Conservation (phyloP, 53 echinoderm and acorn worm species). For the Temnopleurus reevesii region DNA sequence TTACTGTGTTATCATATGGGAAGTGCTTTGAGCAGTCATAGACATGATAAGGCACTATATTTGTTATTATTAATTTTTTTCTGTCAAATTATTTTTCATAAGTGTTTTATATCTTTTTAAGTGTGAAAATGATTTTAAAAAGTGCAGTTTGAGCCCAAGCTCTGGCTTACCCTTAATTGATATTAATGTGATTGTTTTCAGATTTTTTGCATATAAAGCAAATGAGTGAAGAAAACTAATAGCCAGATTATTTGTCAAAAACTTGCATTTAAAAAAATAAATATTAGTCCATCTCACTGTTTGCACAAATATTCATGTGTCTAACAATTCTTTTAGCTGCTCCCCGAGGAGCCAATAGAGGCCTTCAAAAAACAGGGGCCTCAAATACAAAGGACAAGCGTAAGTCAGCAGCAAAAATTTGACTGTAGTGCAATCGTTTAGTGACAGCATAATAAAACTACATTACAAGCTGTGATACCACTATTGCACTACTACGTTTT, state of each 20-base stretch:
- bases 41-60: too few relatives aligned
- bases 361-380: slow-evolving; percentile 51
- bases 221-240: background rate
- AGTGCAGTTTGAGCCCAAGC: too few relatives aligned
- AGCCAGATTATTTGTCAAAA: background rate
- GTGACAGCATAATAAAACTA: background rate
- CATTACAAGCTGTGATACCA: background rate
- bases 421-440: background rate
- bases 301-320: background rate
- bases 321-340: slow-evolving; percentile 43
- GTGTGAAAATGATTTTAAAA: too few relatives aligned
- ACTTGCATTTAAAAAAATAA: background rate
- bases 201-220: too few relatives aligned
- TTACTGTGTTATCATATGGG: too few relatives aligned
- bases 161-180: too few relatives aligned
- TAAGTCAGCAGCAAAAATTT: background rate
- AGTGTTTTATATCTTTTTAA: too few relatives aligned
- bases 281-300: background rate
- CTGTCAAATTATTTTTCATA: too few relatives aligned
- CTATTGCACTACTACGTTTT: background rate
- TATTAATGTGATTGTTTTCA: too few relatives aligned
- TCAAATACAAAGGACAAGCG: slow-evolving; percentile 54
- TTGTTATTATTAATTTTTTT: too few relatives aligned
- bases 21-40: too few relatives aligned
- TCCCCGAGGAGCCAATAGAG: slow-evolving; percentile 51